Base-by-base conservation (phyloP, 2,797 vertebrate species). In the Alosa sapidissima region DNA sequence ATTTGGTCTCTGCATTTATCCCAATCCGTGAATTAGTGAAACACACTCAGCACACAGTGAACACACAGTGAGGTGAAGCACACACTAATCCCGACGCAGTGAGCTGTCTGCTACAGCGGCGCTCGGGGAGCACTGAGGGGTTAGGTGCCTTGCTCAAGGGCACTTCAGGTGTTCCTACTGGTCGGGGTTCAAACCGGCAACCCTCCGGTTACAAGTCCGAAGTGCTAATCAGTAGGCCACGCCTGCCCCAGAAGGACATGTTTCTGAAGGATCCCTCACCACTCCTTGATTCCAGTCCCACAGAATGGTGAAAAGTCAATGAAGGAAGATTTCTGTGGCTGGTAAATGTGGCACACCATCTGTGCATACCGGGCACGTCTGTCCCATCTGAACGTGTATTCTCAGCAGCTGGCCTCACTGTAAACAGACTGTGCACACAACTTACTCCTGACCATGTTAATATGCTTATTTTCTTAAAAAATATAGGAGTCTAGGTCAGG, bases 381-480 rank as follows among this genome's bases (percentile, higher is more conserved):
- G 54, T 89, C 10, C 85, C 87, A 0, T 89, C 89, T 49, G 85
- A 86, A 75, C 47, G 55, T 0, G 86, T 93, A n/a, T 89, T 89
- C 86, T 92, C 91, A 16, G 54, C 92, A 4, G 84, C 87, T 8
- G 92, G 89, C 81, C 91, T 93, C 84, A 89, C 82, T 10, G 91
- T 91, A 85, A 90, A 89, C 24, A 87, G 84, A 16, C 92, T 90
- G 81, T 87, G 90, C 11, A 88, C 89, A 49, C 65, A 87, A 83
- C 89, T 93, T 54, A 91, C 85, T 55, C 90, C 88, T 11, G 84
- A 89, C 82, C 83, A 90, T 49, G 86, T 90, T 49, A 88, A 93
- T 87, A 92, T 93, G 92, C 89, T 93, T 85, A 91, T 94, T 52
- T 93, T 93, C 89, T 88, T 93, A 93, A 89, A 91, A 91, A 85